Evolutionary conservation across 2,888 invertebrate species (phyloP).

Genomic region (Nyleta sp.): DNA sequence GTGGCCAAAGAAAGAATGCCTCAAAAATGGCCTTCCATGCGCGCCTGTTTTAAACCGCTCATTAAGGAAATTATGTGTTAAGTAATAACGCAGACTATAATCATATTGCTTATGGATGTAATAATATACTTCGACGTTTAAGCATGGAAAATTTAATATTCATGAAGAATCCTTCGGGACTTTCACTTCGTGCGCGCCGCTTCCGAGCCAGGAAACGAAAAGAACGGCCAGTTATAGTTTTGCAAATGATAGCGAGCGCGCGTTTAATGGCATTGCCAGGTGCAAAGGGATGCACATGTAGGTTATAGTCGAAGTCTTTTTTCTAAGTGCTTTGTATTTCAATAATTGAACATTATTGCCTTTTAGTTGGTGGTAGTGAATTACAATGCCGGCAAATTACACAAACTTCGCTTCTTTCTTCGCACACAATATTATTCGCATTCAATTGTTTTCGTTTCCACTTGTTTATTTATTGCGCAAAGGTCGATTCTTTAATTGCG

Average conservation of each 20-base stretch:
- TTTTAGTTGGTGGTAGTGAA: no score
- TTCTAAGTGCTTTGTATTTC: no score
- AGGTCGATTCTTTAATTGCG: no score
- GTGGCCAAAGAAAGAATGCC: constrained; percentile 21
- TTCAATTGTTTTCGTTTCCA: no score
- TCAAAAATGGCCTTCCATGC: no score
- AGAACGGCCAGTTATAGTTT: constrained; percentile 24
- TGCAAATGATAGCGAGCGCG: constrained; percentile 6
- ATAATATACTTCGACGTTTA: constrained; percentile 33
- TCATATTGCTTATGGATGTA: constrained; percentile 47
- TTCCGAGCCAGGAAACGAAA: constrained; percentile 5
- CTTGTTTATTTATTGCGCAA: no score
- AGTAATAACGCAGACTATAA: constrained; percentile 42
- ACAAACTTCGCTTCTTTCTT: no score
- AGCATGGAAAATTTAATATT: constrained; percentile 39
- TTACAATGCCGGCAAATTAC: no score
- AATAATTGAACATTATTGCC: no score
- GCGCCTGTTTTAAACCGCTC: no score
- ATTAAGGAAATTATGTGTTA: no score
- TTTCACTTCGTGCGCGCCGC: constrained; percentile 27
- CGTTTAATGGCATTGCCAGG: constrained; percentile 2
- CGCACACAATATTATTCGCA: no score
- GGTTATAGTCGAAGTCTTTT: neutral
- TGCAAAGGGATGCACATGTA: neutral
- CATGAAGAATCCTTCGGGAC: constrained; percentile 23